A percentile compares a stretch with the other conserved stretches of the same genome.
phyloP scores from a whole-genome alignment of 2,797 vertebrate genomes.

The Gymnoscopelus microlampas region DNA sequence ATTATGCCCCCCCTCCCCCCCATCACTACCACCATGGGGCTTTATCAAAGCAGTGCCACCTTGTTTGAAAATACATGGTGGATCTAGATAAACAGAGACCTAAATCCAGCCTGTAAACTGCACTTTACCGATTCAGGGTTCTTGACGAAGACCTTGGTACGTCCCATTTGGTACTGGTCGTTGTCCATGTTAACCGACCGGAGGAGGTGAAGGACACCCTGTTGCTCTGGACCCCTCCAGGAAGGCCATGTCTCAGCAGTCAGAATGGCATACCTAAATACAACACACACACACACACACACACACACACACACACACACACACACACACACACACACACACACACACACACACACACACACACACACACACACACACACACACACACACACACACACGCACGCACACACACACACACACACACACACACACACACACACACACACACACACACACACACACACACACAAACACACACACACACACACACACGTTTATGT shows the following conservation, averaged over 20 bases:
- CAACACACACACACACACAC: conserved; percentile 5
- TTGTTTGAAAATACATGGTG: too few species aligned
- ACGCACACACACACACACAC: neutral
- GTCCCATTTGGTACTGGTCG: conserved; percentile 97
- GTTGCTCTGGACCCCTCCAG: conserved; percentile 90
- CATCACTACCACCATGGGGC: too few species aligned
- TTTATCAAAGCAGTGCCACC: too few species aligned
- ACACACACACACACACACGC: conserved; percentile 6
- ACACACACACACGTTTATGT: conserved; percentile 5
- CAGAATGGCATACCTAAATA: conserved; percentile 91
- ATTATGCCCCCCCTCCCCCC: too few species aligned
- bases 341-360: neutral
- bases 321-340: conserved; percentile 6
- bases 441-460: conserved; percentile 5
- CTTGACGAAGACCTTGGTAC: conserved; percentile 92
- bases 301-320: neutral
- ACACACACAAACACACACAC: conserved; percentile 9
- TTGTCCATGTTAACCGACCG: conserved; percentile 93
- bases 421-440: neutral
- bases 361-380: conserved; percentile 10
- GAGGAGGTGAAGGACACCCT: conserved; percentile 93
- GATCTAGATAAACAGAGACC: too few species aligned
- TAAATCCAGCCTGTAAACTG: neutral
- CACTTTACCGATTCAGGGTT: conserved; percentile 92
- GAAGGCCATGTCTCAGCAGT: conserved; percentile 91